Percentiles rank a stretch among this genome's conserved stretches.
Conservation (phyloP, 2,113 vertebrate species). For the Oreocharis arfaki region DNA sequence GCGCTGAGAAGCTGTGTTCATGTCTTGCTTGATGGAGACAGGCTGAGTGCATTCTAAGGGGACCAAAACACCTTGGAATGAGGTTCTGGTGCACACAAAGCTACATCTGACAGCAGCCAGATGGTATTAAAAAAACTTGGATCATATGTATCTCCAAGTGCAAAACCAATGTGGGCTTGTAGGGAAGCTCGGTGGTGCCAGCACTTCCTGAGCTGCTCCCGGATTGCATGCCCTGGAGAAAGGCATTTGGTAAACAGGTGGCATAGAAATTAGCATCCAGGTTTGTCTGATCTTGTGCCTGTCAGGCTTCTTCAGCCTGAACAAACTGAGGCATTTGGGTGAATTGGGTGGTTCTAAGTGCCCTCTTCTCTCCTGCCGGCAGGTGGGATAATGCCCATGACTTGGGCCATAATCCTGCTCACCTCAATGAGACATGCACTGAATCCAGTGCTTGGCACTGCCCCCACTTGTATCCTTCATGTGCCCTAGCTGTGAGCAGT, state of each 20-base stretch:
- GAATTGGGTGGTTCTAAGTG: not conserved
- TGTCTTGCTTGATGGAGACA: not conserved
- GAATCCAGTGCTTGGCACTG: not conserved
- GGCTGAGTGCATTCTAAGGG: not conserved
- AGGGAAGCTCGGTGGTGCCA: not conserved
- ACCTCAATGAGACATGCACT: accelerated
- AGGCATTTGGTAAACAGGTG: not conserved
- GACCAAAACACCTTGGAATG: not conserved
- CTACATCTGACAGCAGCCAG: not conserved
- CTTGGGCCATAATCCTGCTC: not conserved
- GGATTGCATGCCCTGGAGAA: not conserved
- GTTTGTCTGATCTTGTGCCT: not conserved
- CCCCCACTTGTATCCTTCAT: not conserved
- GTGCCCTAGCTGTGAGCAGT: not conserved
- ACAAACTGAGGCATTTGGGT: not conserved
- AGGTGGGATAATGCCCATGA: not conserved
- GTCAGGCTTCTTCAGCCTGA: not conserved
- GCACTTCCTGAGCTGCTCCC: not conserved
- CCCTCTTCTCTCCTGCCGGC: not conserved
- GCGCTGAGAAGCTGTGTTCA: not conserved
- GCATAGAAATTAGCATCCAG: too few relatives aligned
- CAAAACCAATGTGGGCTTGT: not conserved
- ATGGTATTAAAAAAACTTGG: not conserved
- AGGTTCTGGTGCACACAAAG: not conserved
- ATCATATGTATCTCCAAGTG: not conserved